A percentile compares a stretch with the other conserved stretches of the same genome.
Conservation (phyloP, 2,888 invertebrate species). For the Spodoptera exigua region DNA sequence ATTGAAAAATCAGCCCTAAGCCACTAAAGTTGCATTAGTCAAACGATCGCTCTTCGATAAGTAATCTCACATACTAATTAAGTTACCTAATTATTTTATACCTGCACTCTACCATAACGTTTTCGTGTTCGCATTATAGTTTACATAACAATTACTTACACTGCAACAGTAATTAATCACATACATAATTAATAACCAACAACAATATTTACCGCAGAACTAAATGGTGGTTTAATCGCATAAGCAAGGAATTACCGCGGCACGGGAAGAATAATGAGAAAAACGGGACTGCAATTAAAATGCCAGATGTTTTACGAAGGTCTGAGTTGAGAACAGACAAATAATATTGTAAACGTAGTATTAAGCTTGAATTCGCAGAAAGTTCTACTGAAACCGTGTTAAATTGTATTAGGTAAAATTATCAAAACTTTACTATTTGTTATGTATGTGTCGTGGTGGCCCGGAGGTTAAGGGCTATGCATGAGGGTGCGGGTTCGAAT, state of each 20-base stretch:
- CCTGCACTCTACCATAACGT: slow-evolving; percentile 26
- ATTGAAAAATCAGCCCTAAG: too few species aligned
- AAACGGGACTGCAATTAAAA: slow-evolving; percentile 18
- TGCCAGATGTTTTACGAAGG: slow-evolving; percentile 9
- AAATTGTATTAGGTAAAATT: too few species aligned
- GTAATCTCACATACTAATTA: slow-evolving; percentile 4
- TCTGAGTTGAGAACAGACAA: slow-evolving; percentile 5
- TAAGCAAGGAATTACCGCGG: slow-evolving; percentile 19
- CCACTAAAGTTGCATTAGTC: too few species aligned
- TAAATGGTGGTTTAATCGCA: slow-evolving; percentile 13
- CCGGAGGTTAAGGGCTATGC: too few species aligned
- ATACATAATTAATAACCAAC: slow-evolving; percentile 24
- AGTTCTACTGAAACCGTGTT: too few species aligned
- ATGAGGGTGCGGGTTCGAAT: too few species aligned
- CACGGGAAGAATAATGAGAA: slow-evolving; percentile 25
- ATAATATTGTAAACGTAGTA: neutral
- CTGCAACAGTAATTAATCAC: slow-evolving; percentile 28
- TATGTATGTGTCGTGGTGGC: too few species aligned
- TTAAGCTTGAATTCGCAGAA: too few species aligned
- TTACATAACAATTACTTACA: slow-evolving; percentile 26
- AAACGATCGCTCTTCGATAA: neutral
- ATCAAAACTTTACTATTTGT: too few species aligned
- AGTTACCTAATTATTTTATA: slow-evolving; percentile 22
- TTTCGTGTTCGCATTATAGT: slow-evolving; percentile 30
- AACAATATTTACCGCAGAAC: too few species aligned